These are phyloP conservation scores for Epistrophe eligans DNA, from an alignment of 2,888 invertebrate species.

Conservation along the genomic window DNA sequence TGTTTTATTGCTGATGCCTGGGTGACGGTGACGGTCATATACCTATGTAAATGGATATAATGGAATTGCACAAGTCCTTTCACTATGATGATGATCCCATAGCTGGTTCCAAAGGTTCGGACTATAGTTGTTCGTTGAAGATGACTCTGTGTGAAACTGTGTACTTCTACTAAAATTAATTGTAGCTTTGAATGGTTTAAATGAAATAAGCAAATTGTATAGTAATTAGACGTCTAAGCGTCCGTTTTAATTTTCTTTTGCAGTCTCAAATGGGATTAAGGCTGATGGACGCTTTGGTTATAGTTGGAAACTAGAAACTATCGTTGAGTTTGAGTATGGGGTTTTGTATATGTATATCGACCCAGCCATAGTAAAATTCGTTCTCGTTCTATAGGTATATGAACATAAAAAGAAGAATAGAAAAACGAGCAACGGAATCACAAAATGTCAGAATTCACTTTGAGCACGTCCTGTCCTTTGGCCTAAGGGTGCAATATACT, in stretches of 20 bases:
- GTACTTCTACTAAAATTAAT: conserved; percentile 65
- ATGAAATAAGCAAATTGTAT: conserved; percentile 72
- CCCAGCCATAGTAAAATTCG: neutral
- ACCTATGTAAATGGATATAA: conserved; percentile 29
- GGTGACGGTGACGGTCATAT: neutral
- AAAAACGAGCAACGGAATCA: conserved; percentile 34
- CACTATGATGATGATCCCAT: conserved; percentile 15
- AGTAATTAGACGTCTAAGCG: conserved; percentile 70
- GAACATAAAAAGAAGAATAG: neutral
- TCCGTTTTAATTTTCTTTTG: conserved; percentile 53
- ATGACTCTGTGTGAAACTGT: conserved; percentile 26
- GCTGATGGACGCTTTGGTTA: conserved; percentile 57
- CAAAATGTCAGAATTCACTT: conserved; percentile 64
- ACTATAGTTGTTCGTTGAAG: conserved; percentile 3
- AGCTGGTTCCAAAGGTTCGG: neutral
- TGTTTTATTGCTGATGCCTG: conserved; percentile 6
- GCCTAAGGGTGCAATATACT: conserved; percentile 71
- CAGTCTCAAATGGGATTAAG: conserved; percentile 32
- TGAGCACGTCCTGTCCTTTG: conserved; percentile 66
- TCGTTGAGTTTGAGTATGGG: conserved; percentile 23
- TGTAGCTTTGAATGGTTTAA: conserved; percentile 54
- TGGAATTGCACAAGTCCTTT: conserved; percentile 42
- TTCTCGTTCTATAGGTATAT: neutral
- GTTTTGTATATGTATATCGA: neutral
- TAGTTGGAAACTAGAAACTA: conserved; percentile 18